Conservation (phyloP, 2,797 vertebrate genomes). For the Hippocampus kuda region DNA sequence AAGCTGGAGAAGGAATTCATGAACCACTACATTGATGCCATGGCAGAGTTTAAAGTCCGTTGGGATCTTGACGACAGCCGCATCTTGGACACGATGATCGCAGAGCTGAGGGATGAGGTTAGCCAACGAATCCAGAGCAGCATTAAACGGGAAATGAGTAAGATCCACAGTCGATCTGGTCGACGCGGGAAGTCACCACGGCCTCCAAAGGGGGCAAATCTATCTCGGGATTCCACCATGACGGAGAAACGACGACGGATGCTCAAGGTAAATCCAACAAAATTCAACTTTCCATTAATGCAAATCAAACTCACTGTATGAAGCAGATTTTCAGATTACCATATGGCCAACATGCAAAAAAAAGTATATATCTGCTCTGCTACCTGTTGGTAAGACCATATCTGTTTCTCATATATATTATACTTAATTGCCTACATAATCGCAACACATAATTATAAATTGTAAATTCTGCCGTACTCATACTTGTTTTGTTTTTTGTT, state of each 20-base stretch:
- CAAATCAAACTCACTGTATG: background rate
- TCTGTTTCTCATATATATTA: background rate
- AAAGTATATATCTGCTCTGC: background rate
- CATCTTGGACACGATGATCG: constrained; percentile 75
- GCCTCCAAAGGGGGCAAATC: constrained; percentile 42
- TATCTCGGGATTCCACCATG: constrained; percentile 57
- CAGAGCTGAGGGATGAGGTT: constrained; percentile 75
- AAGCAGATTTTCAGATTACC: background rate
- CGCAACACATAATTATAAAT: too few relatives aligned
- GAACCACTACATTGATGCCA: constrained; percentile 73
- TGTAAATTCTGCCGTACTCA: too few relatives aligned
- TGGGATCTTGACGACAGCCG: constrained; percentile 75
- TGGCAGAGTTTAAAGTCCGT: constrained; percentile 74
- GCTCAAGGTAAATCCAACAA: constrained; percentile 53
- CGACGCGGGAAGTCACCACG: constrained; percentile 26
- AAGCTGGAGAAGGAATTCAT: constrained; percentile 83
- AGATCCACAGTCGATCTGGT: constrained; percentile 64
- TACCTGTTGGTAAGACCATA: background rate
- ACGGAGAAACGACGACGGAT: constrained; percentile 68
- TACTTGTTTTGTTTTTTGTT: too few relatives aligned
- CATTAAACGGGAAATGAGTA: constrained; percentile 70
- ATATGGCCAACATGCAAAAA: background rate
- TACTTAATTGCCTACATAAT: too few relatives aligned
- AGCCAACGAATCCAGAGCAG: constrained; percentile 73
- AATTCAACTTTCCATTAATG: background rate